Conservation (phyloP, 2,113 vertebrate genomes). For the Zosterops borbonicus region DNA sequence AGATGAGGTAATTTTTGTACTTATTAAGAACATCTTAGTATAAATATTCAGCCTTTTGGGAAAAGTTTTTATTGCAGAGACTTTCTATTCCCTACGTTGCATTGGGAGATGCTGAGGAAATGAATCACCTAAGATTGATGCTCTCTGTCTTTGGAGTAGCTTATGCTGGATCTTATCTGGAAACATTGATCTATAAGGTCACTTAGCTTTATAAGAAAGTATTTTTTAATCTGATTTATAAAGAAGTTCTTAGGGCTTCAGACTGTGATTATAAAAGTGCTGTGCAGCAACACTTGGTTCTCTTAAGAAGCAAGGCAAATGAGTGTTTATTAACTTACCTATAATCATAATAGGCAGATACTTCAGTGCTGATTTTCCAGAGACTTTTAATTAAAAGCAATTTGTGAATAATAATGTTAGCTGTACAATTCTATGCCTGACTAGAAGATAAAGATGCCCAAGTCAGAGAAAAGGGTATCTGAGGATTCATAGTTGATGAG, state of each 20-base stretch:
- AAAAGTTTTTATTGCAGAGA: not conserved
- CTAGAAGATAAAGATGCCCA: not conserved
- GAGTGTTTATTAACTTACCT: slow-evolving; percentile 3
- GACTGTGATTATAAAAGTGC: not conserved
- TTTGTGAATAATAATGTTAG: not conserved
- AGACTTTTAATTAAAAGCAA: slow-evolving; percentile 6
- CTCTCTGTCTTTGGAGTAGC: not conserved
- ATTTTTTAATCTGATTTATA: slow-evolving; percentile 23
- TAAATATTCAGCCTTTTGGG: slow-evolving; percentile 1
- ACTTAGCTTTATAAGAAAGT: slow-evolving; percentile 33
- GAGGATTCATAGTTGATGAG: not conserved
- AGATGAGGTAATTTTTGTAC: not conserved
- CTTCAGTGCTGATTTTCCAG: not conserved
- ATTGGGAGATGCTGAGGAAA: not conserved
- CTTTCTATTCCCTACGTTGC: slow-evolving; percentile 9
- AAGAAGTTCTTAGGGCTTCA: not conserved
- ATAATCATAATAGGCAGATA: not conserved
- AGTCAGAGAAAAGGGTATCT: not conserved
- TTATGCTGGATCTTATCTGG: slow-evolving; percentile 22
- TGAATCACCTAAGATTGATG: slow-evolving; percentile 44
- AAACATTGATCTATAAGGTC: slow-evolving; percentile 24
- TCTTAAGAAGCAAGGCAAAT: not conserved
- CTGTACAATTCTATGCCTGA: not conserved
- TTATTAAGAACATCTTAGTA: not conserved
- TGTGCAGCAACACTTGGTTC: not conserved